These are phyloP conservation scores for Metallyticus violacea DNA, from an alignment of 2,888 invertebrate genomes.

Conservation along the genomic window DNA sequence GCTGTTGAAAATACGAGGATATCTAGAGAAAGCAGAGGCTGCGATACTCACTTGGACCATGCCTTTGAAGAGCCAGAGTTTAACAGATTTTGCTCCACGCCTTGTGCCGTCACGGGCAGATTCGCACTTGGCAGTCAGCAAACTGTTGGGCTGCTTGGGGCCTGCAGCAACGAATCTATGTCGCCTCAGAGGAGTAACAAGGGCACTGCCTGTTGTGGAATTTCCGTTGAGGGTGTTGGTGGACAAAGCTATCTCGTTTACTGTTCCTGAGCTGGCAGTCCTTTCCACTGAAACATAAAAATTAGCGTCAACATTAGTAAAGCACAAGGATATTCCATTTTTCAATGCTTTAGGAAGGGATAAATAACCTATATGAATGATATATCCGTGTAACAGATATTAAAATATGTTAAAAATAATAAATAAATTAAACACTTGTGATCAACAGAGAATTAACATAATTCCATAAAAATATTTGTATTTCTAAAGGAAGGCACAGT, in stretches of 20 bases:
- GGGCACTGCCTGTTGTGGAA: constrained; percentile 16
- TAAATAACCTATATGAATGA: no score
- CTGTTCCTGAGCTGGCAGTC: constrained; percentile 42
- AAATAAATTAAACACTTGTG: no score
- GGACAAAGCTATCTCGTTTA: constrained; percentile 39
- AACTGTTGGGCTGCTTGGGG: constrained; percentile 21
- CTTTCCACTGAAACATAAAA: constrained; percentile 45
- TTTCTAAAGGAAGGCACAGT: no score
- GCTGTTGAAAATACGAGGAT: no score
- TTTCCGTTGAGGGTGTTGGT: constrained; percentile 32
- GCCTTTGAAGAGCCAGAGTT: constrained; percentile 46
- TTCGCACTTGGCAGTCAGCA: not conserved
- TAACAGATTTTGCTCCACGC: constrained; percentile 40
- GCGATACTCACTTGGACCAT: constrained; percentile 40
- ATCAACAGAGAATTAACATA: no score
- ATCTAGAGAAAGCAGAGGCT: no score
- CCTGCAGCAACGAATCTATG: constrained; percentile 39
- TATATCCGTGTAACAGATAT: no score
- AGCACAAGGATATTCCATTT: no score
- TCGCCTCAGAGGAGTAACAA: constrained; percentile 35
- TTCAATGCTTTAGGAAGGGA: no score
- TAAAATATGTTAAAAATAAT: no score
- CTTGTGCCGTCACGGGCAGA: not conserved
- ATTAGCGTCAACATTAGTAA: not conserved
- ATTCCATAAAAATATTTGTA: no score